phyloP scores from a whole-genome alignment of 2,888 invertebrate species.

The Morinoia aosen region DNA sequence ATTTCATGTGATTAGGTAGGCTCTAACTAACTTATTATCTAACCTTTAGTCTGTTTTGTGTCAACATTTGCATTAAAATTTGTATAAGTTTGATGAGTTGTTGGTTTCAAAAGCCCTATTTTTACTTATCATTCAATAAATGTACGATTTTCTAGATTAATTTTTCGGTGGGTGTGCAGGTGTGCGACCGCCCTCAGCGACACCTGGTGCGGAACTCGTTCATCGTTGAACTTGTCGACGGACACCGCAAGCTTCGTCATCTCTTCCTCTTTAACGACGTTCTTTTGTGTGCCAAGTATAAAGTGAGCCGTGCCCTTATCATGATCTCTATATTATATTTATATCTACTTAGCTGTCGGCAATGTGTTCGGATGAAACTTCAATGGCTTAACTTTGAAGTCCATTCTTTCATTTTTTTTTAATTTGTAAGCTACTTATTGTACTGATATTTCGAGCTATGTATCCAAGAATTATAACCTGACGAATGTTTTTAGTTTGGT shows the following conservation, averaged over 20 bases:
- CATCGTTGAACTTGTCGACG: constrained; percentile 91
- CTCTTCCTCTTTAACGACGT: constrained; percentile 95
- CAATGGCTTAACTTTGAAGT: not conserved
- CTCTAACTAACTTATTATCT: too few relatives aligned
- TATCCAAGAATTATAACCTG: too few relatives aligned
- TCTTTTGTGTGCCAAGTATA: constrained; percentile 94
- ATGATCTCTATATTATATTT: not conserved
- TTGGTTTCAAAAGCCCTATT: not conserved
- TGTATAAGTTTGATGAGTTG: not conserved
- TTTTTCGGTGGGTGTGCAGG: constrained; percentile 42
- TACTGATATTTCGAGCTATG: not conserved
- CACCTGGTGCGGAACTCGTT: constrained; percentile 94
- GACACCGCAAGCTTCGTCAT: constrained; percentile 90
- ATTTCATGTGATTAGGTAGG: too few relatives aligned
- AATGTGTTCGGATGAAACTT: not conserved
- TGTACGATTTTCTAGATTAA: too few relatives aligned
- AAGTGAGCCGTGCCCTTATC: constrained; percentile 73
- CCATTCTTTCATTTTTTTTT: not conserved
- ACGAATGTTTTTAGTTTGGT: not conserved
- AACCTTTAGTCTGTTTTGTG: not conserved
- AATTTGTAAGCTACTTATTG: not conserved
- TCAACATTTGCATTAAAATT: not conserved
- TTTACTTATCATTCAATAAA: too few relatives aligned
- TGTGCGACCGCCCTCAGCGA: constrained; percentile 83
- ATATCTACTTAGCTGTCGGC: not conserved